Evolutionary conservation across 2,888 invertebrate species (phyloP).

Genomic region (Thymelicus sylvestris): DNA sequence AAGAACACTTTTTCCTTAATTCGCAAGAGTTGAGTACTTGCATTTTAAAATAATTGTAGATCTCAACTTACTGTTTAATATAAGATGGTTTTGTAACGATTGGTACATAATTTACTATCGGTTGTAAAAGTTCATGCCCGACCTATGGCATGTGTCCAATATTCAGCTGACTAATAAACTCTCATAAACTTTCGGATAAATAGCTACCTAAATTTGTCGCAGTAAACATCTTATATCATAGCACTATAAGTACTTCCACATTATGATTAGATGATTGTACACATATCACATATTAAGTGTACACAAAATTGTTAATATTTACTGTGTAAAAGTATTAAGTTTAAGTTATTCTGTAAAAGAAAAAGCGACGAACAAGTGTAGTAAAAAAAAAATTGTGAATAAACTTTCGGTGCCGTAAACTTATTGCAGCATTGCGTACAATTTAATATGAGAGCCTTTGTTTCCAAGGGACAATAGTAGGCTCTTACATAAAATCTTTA

Average conservation of each 20-base stretch:
- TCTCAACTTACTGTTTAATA: too few species aligned
- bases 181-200: neutral
- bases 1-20: too few species aligned
- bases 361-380: conserved; percentile 12
- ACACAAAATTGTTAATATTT: too few species aligned
- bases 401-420: neutral
- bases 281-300: too few species aligned
- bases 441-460: conserved; percentile 30
- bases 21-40: too few species aligned
- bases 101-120: too few species aligned
- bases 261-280: neutral
- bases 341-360: too few species aligned
- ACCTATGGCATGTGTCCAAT: conserved; percentile 4
- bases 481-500: conserved; percentile 28
- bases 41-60: too few species aligned
- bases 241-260: neutral
- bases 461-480: conserved; percentile 17
- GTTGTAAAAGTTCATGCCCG: too few species aligned
- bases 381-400: conserved; percentile 33
- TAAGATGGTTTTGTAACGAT: too few species aligned
- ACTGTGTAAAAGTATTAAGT: too few species aligned
- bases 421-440: conserved; percentile 31
- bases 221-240: neutral
- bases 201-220: neutral
- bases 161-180: neutral